phyloP scores from a whole-genome alignment of 2,888 invertebrate species.

The Onthophagus sagittarius region DNA sequence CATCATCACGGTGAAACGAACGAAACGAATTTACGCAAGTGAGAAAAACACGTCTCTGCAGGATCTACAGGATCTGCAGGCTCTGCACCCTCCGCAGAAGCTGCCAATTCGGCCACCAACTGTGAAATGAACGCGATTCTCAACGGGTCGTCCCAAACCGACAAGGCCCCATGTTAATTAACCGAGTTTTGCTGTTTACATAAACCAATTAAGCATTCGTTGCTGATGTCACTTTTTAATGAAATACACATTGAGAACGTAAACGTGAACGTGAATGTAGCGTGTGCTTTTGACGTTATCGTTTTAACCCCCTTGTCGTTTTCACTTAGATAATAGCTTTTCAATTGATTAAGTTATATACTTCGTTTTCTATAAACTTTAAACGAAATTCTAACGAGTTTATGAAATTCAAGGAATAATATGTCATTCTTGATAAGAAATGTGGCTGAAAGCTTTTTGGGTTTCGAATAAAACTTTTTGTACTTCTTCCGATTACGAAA shows the following conservation, averaged over 20 bases:
- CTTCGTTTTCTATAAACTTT: too few species aligned
- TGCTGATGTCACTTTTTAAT: conserved; percentile 8
- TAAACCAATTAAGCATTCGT: conserved; percentile 8
- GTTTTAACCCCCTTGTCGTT: too few species aligned
- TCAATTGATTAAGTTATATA: too few species aligned
- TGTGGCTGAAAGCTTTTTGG: too few species aligned
- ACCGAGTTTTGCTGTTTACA: conserved; percentile 9
- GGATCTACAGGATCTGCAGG: too few species aligned
- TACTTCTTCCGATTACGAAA: too few species aligned
- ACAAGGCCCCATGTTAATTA: conserved; percentile 4
- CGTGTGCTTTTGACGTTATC: neutral
- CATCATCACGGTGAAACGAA: neutral
- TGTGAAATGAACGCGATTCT: neutral
- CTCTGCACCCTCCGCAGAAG: neutral
- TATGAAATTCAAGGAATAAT: too few species aligned
- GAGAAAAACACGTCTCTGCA: neutral
- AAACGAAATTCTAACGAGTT: too few species aligned
- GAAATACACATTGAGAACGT: conserved; percentile 1
- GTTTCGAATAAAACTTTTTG: too few species aligned
- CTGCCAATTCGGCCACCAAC: neutral
- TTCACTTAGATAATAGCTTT: too few species aligned
- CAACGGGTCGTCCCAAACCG: neutral
- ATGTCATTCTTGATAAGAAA: too few species aligned
- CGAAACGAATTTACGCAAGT: neutral
- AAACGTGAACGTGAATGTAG: neutral